Evolutionary conservation across 1,140 invertebrate genomes (phyloP), one percentile per base, ranked within the genome.

Genomic region (roundworm (Caenorhabditis elegans)): DNA sequence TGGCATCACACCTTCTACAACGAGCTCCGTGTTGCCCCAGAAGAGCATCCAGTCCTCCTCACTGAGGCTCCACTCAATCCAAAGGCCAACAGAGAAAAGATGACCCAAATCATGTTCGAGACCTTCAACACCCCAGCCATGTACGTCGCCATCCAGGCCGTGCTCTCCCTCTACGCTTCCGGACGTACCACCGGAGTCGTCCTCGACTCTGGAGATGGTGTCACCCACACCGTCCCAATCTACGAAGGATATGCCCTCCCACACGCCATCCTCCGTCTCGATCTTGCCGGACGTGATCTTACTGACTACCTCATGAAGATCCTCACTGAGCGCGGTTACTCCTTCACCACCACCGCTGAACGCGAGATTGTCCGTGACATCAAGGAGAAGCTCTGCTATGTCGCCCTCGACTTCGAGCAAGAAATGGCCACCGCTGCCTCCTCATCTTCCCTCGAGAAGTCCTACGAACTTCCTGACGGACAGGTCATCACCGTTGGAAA

Each of bases 371-470:
- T 96, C n/a, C 92, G 95, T 87, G 95, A 96, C 92, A 95, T 96
- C 91, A 96, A 91, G 86, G 91, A 91, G 80, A 92, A 92, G 85
- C 84, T 92, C 47, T 91, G 91, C 85, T 92, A 91, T 90, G 94
- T 96, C 76, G 95, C 95, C 70, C 92, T 96, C 28, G 95, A 96
- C 92, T 96, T 96, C 90, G 95, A 96, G 91, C 95, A 96, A 91
- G 95, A 96, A 92, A 96, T 96, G 95, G 94, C 94, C 87, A 95
- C 94, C 80, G 94, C 95, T 84, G 94, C 95, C 39, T 88, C 89
- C 31, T 89, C 88, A 51, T 89, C 89, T 5, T 90, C 90, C 34
- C 86, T 90, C 26, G 90, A 90, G 86, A 91, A 91, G 89, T 90
- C 88, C 86, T 92, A 92, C 86, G 91, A 91, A 83, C 86, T 91